Percentiles rank a stretch among this genome's conserved stretches.
phyloP scores from a whole-genome alignment of 2,888 invertebrate genomes.

The Zygaena filipendulae region DNA sequence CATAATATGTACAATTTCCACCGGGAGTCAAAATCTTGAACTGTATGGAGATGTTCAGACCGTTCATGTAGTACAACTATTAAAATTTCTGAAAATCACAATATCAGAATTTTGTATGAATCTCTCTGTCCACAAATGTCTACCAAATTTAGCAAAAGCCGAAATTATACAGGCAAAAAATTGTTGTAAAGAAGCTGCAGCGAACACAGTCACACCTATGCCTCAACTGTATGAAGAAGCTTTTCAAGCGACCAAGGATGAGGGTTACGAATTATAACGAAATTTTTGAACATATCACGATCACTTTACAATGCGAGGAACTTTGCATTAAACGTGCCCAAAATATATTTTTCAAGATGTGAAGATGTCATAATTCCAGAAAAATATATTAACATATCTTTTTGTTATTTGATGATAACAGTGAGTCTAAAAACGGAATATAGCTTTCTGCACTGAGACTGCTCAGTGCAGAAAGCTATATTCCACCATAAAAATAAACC shows the following conservation, averaged over 20 bases:
- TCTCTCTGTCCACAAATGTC: not conserved
- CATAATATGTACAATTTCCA: not conserved
- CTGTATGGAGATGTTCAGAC: not conserved
- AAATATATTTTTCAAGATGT: conserved; percentile 4
- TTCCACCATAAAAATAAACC: not conserved
- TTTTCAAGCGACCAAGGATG: conserved; percentile 6
- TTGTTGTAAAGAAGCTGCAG: conserved; percentile 10
- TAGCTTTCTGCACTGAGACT: conserved; percentile 5
- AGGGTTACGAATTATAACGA: conserved; percentile 6
- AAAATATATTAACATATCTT: conserved; percentile 2
- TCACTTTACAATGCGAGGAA: conserved; percentile 5
- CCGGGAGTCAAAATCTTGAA: not conserved
- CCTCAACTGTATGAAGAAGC: conserved; percentile 9
- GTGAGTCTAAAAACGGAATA: conserved; percentile 1
- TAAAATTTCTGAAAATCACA: conserved; percentile 1
- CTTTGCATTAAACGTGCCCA: conserved; percentile 3
- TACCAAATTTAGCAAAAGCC: not conserved
- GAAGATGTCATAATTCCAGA: conserved; percentile 4
- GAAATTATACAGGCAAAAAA: conserved; percentile 4
- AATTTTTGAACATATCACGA: conserved; percentile 4
- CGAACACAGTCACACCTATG: conserved; percentile 9
- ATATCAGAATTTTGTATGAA: no score
- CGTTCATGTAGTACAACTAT: not conserved
- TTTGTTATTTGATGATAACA: conserved; percentile 3
- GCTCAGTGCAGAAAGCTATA: conserved; percentile 1